Conservation (phyloP, 1,140 invertebrate species). For the Callitettix versicolor region DNA sequence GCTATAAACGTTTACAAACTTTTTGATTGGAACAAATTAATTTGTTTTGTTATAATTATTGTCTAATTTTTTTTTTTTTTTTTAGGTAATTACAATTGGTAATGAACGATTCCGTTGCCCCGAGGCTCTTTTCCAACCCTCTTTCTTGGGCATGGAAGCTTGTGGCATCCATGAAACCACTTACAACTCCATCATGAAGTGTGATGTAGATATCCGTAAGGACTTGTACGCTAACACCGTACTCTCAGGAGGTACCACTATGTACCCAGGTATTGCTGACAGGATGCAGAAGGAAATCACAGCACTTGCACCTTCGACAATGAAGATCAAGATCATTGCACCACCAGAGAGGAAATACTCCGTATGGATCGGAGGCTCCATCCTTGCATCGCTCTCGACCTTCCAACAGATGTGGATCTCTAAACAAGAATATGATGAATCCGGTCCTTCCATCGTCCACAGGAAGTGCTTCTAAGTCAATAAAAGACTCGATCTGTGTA, state of each 20-base stretch:
- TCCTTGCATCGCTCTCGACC: conserved; percentile 73
- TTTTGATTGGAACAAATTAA: too few relatives aligned
- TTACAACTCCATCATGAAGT: conserved; percentile 97
- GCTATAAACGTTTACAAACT: too few relatives aligned
- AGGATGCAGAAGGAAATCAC: conserved; percentile 71
- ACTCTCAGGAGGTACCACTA: conserved; percentile 90
- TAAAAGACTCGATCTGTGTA: too few relatives aligned
- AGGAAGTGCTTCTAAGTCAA: conserved; percentile 85
- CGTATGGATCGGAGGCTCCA: conserved; percentile 80
- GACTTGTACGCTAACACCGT: conserved; percentile 94
- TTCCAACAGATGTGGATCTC: conserved; percentile 95
- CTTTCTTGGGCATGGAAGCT: conserved; percentile 91
- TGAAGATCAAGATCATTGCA: conserved; percentile 78
- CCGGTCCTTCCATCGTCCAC: conserved; percentile 87
- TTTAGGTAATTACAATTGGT: conserved; percentile 67
- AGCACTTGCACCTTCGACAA: conserved; percentile 57
- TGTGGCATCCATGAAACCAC: conserved; percentile 90
- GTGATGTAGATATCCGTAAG: conserved; percentile 87
- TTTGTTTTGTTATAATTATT: too few relatives aligned
- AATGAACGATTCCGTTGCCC: conserved; percentile 97
- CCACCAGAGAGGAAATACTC: conserved; percentile 77
- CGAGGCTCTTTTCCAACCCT: conserved; percentile 92
- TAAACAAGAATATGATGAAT: conserved; percentile 92
- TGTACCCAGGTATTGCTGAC: conserved; percentile 85
- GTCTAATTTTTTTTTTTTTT: neutral